A percentile compares a stretch with the other conserved stretches of the same genome.
phyloP scores from a whole-genome alignment of 2,113 vertebrate species.

The Zingel zingel region DNA sequence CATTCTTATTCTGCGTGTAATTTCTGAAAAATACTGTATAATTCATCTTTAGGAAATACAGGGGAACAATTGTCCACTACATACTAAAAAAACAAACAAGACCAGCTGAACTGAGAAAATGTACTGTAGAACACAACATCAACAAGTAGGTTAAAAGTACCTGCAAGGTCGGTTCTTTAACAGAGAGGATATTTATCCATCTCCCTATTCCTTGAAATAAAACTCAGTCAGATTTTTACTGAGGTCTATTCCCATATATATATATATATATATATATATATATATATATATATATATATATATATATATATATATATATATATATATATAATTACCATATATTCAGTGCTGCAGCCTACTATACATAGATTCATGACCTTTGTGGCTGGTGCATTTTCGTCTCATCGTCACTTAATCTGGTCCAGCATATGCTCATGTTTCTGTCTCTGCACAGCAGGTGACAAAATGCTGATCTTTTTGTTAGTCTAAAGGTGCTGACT shows the following conservation, averaged over 20 bases:
- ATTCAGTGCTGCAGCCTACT: not conserved
- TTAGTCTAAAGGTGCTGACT: conserved; percentile 30
- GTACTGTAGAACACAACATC: no score
- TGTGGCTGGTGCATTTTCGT: not conserved
- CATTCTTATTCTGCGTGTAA: not conserved
- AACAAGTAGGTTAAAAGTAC: no score
- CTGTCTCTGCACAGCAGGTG: conserved; percentile 6
- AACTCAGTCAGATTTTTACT: conserved; percentile 33
- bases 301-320: not conserved
- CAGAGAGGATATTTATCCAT: not conserved
- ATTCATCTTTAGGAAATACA: not conserved
- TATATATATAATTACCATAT: not conserved
- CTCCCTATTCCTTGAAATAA: not conserved
- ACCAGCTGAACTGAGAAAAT: no score
- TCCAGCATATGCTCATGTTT: conserved; percentile 30
- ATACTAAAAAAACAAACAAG: not conserved
- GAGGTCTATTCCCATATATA: not conserved
- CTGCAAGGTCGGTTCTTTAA: not conserved
- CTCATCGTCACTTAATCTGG: conserved; percentile 24
- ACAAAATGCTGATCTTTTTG: not conserved
- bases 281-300: not conserved
- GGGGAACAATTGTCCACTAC: not conserved
- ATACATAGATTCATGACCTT: conserved; percentile 43
- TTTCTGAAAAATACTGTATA: not conserved
- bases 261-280: not conserved